Conservation (phyloP, 2,113 vertebrate species). For the Alaudala cheleensis region DNA sequence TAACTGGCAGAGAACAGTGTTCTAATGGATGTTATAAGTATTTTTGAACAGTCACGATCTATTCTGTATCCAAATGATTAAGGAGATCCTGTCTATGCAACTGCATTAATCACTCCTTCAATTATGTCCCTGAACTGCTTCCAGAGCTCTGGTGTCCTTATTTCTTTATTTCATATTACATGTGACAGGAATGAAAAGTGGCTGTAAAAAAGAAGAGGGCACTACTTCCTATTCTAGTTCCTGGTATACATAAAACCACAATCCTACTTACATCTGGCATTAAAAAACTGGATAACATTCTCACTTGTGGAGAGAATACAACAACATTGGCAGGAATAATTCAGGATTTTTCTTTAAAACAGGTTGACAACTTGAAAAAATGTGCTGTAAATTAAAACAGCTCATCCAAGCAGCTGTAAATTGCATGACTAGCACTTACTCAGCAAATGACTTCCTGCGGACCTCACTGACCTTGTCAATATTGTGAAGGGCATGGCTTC, state of each 20-base stretch:
- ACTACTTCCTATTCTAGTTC: background rate
- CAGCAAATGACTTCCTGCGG: slow-evolving; percentile 42
- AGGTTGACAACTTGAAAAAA: background rate
- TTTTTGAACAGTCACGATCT: background rate
- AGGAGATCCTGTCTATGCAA: background rate
- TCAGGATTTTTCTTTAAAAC: background rate
- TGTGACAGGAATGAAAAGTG: background rate
- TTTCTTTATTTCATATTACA: background rate
- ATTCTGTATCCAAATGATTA: background rate
- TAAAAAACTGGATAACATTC: background rate
- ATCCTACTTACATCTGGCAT: background rate
- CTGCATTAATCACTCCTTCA: background rate
- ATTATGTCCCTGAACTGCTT: background rate
- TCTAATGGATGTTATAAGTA: background rate
- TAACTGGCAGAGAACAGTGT: background rate
- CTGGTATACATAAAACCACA: background rate
- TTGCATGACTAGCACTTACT: slow-evolving; percentile 24
- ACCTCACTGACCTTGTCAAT: slow-evolving; percentile 47
- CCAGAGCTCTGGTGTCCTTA: background rate
- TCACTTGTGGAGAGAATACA: background rate
- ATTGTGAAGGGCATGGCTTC: background rate
- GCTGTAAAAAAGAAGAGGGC: background rate
- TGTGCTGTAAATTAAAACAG: slow-evolving; percentile 24
- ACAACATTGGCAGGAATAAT: background rate
- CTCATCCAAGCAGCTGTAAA: slow-evolving; percentile 21